Evolutionary conservation across 2,888 invertebrate genomes (phyloP).

Genomic region (Drosophila helvetica): DNA sequence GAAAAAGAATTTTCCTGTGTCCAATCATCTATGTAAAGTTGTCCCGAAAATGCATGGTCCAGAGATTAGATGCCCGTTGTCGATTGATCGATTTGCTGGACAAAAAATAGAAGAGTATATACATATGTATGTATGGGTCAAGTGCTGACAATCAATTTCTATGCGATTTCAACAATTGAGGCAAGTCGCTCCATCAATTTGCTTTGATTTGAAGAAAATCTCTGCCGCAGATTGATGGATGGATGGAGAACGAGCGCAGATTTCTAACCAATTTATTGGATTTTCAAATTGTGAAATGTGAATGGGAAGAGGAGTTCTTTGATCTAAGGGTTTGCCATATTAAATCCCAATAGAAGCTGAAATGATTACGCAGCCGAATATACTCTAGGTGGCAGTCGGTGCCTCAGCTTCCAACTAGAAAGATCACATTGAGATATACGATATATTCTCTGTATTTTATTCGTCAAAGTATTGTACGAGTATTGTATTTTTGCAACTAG

Average conservation of each 20-base stretch:
- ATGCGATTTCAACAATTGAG: slow-evolving; percentile 28
- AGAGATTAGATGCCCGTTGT: slow-evolving; percentile 40
- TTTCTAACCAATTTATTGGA: not conserved
- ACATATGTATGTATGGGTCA: slow-evolving; percentile 20
- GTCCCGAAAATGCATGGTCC: slow-evolving; percentile 32
- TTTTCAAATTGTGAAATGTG: not conserved
- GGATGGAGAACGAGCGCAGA: no score
- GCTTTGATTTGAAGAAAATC: slow-evolving; percentile 15
- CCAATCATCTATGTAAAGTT: slow-evolving; percentile 65
- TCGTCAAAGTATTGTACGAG: no score
- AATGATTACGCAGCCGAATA: not conserved
- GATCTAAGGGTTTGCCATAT: no score
- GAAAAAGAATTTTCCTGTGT: slow-evolving; percentile 28
- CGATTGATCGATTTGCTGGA: slow-evolving; percentile 67
- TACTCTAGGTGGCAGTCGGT: no score
- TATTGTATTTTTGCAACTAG: not conserved
- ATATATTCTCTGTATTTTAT: no score
- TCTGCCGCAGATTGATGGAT: not conserved
- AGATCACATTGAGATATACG: slow-evolving; percentile 14
- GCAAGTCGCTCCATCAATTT: slow-evolving; percentile 35
- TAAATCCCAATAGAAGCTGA: not conserved
- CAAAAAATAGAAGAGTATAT: not conserved
- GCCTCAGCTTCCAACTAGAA: no score
- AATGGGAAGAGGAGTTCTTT: not conserved
- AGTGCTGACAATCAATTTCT: slow-evolving; percentile 45